These are phyloP conservation scores for Hozukius guyotensis DNA, from an alignment of 2,797 vertebrate species.

Conservation along the genomic window DNA sequence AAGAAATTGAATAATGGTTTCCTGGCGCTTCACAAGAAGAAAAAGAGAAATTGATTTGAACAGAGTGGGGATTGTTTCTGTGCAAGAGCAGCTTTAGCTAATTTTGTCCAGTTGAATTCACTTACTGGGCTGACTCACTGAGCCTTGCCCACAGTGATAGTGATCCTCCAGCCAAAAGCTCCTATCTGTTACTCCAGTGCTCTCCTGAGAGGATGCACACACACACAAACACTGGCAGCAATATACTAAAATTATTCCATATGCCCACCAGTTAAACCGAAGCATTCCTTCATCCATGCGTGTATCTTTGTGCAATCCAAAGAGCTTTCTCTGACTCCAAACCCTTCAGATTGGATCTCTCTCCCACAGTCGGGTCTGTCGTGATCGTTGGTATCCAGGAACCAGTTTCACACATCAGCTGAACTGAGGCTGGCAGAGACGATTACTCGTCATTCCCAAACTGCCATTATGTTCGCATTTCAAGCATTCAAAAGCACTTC, in stretches of 20 bases:
- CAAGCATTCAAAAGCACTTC: not conserved
- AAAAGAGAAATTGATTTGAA: not conserved
- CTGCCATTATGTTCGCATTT: not conserved
- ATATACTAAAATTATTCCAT: constrained; percentile 14
- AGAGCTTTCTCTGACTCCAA: not conserved
- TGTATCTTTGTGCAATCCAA: not conserved
- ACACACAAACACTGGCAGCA: not conserved
- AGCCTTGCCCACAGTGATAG: not conserved
- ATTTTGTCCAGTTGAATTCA: constrained; percentile 10
- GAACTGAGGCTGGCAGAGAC: not conserved
- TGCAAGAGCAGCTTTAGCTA: constrained; percentile 4
- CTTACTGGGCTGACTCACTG: not conserved
- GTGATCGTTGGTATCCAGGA: not conserved
- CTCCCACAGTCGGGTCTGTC: not conserved
- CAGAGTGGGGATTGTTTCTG: constrained; percentile 9
- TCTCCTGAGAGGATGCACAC: not conserved
- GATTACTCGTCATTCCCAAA: not conserved
- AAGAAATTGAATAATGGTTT: not conserved
- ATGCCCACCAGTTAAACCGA: not conserved
- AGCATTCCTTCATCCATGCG: not conserved
- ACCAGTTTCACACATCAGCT: constrained; percentile 20
- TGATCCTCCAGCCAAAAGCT: not conserved
- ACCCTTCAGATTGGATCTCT: not conserved
- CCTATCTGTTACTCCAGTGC: not conserved
- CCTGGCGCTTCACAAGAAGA: not conserved